Evolutionary conservation across 2,797 vertebrate species (phyloP).

Genomic region (Paguma larvata): DNA sequence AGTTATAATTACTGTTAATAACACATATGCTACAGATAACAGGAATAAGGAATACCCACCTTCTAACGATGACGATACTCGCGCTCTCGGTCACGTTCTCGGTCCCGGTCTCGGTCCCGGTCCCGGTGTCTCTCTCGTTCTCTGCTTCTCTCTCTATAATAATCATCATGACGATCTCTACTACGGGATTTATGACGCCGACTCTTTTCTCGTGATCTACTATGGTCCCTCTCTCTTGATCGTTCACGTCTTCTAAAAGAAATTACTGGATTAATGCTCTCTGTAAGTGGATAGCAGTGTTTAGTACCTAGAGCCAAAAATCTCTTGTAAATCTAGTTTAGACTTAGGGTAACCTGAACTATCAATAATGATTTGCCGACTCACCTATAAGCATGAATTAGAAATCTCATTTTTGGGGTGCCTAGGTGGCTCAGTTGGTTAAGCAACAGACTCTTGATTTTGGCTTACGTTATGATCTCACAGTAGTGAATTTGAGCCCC

Average conservation of each 20-base stretch:
- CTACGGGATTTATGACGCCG: constrained; percentile 98
- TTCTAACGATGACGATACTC: constrained; percentile 98
- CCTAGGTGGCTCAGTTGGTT: no score
- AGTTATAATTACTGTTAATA: constrained; percentile 74
- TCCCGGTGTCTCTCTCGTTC: constrained; percentile 98
- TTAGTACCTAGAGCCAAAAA: constrained; percentile 32
- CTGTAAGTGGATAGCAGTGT: neutral
- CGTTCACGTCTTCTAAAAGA: constrained; percentile 97
- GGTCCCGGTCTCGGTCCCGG: constrained; percentile 95
- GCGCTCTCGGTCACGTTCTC: constrained; percentile 96
- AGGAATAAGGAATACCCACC: constrained; percentile 88
- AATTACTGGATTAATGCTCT: constrained; percentile 91
- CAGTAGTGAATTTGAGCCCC: no score
- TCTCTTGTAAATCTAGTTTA: neutral
- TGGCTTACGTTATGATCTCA: no score
- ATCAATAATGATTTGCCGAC: neutral
- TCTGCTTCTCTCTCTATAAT: constrained; percentile 98
- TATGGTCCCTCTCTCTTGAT: constrained; percentile 99
- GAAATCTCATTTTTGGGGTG: neutral
- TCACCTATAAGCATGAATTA: neutral
- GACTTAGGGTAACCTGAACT: neutral
- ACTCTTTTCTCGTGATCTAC: constrained; percentile 98
- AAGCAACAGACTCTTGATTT: no score
- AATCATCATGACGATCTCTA: constrained; percentile 98
- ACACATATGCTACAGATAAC: constrained; percentile 46